Conservation (phyloP, 2,888 invertebrate species). For the Malthinus flaveolus region DNA sequence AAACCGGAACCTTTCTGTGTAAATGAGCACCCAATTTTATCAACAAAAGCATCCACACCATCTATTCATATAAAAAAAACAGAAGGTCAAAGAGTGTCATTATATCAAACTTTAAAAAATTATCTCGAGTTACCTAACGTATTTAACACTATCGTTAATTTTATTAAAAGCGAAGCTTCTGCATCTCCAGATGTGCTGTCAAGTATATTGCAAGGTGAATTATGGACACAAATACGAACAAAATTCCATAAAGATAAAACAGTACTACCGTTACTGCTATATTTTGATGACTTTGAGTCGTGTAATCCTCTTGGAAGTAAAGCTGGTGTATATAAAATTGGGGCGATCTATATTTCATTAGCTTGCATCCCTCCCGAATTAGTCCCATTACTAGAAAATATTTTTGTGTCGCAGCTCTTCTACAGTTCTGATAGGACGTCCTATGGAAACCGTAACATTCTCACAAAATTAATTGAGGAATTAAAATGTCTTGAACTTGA, state of each 20-base stretch:
- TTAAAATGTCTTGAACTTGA: background rate
- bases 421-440: background rate
- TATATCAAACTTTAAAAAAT: too few relatives aligned
- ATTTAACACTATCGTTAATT: too few relatives aligned
- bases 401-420: background rate
- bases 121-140: too few relatives aligned
- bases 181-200: constrained; percentile 1
- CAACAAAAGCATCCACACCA: too few relatives aligned
- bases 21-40: too few relatives aligned
- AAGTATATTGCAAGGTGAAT: background rate
- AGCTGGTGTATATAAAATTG: background rate
- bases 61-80: too few relatives aligned
- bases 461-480: background rate
- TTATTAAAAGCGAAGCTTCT: too few relatives aligned
- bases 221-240: background rate
- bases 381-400: background rate
- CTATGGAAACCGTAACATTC: background rate
- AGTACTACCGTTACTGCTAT: background rate
- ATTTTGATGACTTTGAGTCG: background rate
- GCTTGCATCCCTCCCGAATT: background rate
- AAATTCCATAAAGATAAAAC: background rate
- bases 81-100: too few relatives aligned
- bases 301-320: background rate
- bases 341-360: background rate
- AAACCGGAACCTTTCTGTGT: too few relatives aligned